phyloP scores from a whole-genome alignment of 2,113 vertebrate species.

The Panthera uncia region DNA sequence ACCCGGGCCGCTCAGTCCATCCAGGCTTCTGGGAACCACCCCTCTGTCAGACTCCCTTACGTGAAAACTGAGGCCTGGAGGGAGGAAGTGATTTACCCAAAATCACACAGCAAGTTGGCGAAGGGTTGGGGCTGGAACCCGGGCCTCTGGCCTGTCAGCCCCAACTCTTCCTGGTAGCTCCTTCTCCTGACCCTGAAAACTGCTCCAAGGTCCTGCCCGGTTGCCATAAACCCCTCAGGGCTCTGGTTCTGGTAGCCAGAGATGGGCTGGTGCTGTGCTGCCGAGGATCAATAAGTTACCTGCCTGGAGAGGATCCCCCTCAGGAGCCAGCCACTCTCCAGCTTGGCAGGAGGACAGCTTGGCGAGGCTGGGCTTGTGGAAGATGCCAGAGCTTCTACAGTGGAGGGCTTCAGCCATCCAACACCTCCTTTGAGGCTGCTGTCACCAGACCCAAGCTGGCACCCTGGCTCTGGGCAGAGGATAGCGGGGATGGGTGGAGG shows the following conservation, averaged over 20 bases:
- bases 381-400: slow-evolving; percentile 63
- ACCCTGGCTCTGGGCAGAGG: slow-evolving; percentile 44
- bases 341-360: slow-evolving; percentile 60
- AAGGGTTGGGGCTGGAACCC: background rate
- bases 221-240: background rate
- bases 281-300: slow-evolving; percentile 43
- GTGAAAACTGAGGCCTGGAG: background rate
- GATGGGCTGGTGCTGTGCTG: background rate
- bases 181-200: background rate
- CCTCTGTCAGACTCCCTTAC: background rate
- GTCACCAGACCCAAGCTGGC: slow-evolving; percentile 60
- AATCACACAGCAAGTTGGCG: background rate
- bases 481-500: background rate
- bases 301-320: slow-evolving; percentile 15
- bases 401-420: slow-evolving; percentile 58
- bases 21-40: background rate
- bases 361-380: background rate
- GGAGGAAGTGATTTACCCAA: background rate
- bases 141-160: background rate
- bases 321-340: background rate
- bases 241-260: background rate
- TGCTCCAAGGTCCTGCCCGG: background rate
- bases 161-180: background rate
- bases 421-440: slow-evolving; percentile 49
- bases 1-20: background rate